phyloP scores from a whole-genome alignment of 37 sponge, comb jelly and placozoan species.

The Chondrilla cf. caribensis region DNA sequence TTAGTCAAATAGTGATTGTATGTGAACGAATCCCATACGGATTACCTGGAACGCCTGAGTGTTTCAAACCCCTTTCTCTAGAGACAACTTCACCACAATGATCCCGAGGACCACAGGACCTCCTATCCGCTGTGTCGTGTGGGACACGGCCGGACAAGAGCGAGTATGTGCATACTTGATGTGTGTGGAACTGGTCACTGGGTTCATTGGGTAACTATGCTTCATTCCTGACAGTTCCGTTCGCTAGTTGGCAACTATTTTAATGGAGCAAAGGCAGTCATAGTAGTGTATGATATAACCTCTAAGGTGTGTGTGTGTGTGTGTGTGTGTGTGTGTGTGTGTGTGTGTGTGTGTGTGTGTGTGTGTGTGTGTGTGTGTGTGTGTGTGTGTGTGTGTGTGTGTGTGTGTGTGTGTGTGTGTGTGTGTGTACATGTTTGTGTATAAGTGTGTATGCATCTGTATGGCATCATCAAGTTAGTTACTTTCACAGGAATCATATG shows the following conservation, averaged over 20 bases:
- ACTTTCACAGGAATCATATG: neutral
- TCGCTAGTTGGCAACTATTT: conserved; percentile 87
- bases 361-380: neutral
- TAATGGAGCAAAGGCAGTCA: conserved; percentile 81
- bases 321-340: conserved; percentile 1
- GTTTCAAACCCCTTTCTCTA: too few relatives aligned
- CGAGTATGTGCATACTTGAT: conserved; percentile 39
- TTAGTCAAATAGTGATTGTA: too few relatives aligned
- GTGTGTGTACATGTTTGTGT: neutral
- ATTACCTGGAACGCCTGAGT: neutral
- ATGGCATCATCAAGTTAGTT: neutral
- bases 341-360: neutral
- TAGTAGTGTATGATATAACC: conserved; percentile 88
- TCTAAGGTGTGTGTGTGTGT: conserved; percentile 11
- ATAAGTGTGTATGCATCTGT: neutral
- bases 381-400: conserved; percentile 17
- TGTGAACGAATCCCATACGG: too few relatives aligned
- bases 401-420: neutral
- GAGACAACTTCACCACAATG: conserved; percentile 85
- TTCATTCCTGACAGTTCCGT: conserved; percentile 90
- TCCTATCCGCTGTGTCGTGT: conserved; percentile 72
- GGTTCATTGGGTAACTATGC: too few relatives aligned
- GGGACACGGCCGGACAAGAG: conserved; percentile 93
- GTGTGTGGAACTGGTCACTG: too few relatives aligned
- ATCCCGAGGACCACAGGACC: conserved; percentile 48